Base-by-base conservation (phyloP, 2,888 invertebrate genomes). In the Plusia festucae region DNA sequence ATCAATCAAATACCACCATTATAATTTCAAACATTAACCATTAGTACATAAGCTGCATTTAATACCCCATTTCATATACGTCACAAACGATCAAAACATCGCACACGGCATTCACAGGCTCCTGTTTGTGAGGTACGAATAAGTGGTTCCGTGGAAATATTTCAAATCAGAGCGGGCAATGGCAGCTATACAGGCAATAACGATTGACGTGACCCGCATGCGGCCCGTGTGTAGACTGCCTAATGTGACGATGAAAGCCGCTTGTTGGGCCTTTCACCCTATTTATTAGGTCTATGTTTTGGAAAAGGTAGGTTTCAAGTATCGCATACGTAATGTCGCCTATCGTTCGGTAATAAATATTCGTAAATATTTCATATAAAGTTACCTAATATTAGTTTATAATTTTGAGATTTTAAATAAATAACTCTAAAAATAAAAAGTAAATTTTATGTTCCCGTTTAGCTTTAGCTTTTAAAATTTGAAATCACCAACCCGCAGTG, bases 101-200 rank as follows among this genome's bases (percentile, higher is more conserved):
- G 62, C 64, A 72, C 72, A 69, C 84, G 70, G 65, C 71, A 81
- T 81, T 70, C 76, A 78, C 76, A 77, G 68, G 78, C 80, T 82
- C 82, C 81, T 87, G 85, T 87, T 90, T 86, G 88, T 80, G 88
- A 93, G 92, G 90, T 90, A 90, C 90, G 92, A 90, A 91, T 94
- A 94, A 94, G 94, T 93, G 94, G 91, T 93, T 94, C 88, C 94
- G 94, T 94, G 94, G 88, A 94, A 95, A 93, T 94, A 95, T 94
- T 95, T 93, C 93, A 94, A 95, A 95, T 95, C 94, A 93, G 93
- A 80, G 86, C 91, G 85, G 88, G 88, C 89, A 85, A 86, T 85
- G 87, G 88, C 88, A 82, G 76, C 85, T 83, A 87, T 91, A 91
- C 90, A 90, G 92, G 91, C 92, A 92, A 92, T 93, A 93, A 92